Evolutionary conservation across 2,888 invertebrate genomes (phyloP), one percentile per base, ranked within the genome.

Genomic region (Caenorhabditis sp.): DNA sequence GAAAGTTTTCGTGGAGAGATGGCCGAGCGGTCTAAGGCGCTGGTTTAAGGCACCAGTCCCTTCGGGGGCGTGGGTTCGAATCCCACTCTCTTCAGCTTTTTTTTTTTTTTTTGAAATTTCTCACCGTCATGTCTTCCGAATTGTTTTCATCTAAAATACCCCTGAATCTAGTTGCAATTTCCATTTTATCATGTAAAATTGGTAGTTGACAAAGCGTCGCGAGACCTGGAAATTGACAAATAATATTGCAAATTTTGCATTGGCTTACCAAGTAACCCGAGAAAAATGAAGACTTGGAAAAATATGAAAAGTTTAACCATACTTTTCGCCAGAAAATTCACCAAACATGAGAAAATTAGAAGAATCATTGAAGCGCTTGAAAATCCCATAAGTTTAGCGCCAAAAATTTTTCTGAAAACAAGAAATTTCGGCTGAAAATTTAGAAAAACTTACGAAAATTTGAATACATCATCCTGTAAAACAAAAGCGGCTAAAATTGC

Each of bases 21-120:
- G 93, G 93, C 93, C 92, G 92, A 93, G 93, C 92, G 93, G 92
- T 92, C 92, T 92, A 92, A 92, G 92, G 92, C 92, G 92, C 92
- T 93, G 92, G 93, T 93, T 93, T 93, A 92, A 93, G 93, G 93
- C 93, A 81, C 83, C 81, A 93, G 93, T 93, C 93, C 92, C 92
- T 91, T 92, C 92, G 93, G 88, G 86, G 92, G 92, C 92, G 92
- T 92, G 92, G 92, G 92, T 93, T 93, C 92, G 92, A 93, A 93
- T 93, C 92, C 92, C 92, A 92, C 92, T 79, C 77, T 83, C 79
- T 67, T 80, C 78, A 69, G 70, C 53, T 43, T 60, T 36, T 50
- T 66, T 59, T 49, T 58, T 8, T 23, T 12, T 57, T 49, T 66
- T 21, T 69, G n/a, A n/a, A n/a, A n/a, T n/a, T n/a, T n/a, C 43